A percentile compares a stretch with the other conserved stretches of the same genome.
Evolutionary conservation across 2,113 vertebrate species (phyloP).

Genomic region (Calonectris borealis): DNA sequence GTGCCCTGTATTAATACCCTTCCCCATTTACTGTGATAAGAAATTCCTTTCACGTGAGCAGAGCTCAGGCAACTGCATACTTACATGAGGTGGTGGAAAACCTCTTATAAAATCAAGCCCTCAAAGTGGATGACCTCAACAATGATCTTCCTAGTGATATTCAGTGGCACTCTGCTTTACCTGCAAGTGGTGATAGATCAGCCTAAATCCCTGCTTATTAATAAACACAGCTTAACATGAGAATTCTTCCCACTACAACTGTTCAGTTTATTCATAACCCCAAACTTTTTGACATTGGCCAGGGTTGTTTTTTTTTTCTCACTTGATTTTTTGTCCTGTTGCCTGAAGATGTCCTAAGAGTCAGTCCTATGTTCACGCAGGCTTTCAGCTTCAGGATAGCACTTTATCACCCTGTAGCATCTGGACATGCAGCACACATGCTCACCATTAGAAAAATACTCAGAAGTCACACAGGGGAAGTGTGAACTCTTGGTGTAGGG

Average conservation of each 20-base stretch:
- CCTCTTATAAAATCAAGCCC: conserved; percentile 36
- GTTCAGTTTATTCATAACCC: not conserved
- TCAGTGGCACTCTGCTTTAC: not conserved
- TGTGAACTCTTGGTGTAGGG: fast-evolving
- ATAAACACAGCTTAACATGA: not conserved
- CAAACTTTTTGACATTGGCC: not conserved
- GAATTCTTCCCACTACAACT: not conserved
- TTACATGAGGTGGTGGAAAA: conserved; percentile 24
- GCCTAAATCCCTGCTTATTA: not conserved
- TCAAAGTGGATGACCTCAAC: not conserved
- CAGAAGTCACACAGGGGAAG: not conserved
- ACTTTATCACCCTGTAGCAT: not conserved
- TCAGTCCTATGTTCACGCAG: not conserved
- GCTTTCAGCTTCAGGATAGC: not conserved
- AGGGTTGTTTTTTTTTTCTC: not conserved
- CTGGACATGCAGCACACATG: not conserved
- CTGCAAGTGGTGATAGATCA: not conserved
- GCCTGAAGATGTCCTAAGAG: not conserved
- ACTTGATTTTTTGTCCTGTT: not conserved
- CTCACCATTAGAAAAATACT: not conserved
- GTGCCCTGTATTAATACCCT: conserved; percentile 16
- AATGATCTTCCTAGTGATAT: not conserved
- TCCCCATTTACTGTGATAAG: not conserved
- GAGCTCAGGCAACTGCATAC: not conserved
- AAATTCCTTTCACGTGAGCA: not conserved